Base-by-base conservation (phyloP, 2,797 vertebrate genomes). In the Pangasius krempfi region DNA sequence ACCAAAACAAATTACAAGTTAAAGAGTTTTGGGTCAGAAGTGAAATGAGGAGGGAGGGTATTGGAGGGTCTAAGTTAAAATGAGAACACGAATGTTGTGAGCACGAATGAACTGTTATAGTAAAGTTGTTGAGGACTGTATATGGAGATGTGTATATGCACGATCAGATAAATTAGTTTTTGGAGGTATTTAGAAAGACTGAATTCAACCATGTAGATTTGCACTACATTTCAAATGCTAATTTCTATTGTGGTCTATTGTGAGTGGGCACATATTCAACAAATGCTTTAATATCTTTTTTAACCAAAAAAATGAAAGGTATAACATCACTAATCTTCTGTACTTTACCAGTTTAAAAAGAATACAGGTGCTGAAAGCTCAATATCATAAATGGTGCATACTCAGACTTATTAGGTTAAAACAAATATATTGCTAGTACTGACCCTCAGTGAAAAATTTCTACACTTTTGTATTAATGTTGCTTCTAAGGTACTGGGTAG, bases 261-360 rank as follows among this genome's bases (percentile, higher is more conserved):
- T 84, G 2, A 88, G 72, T 40, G 86, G 52, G 73, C 80, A 76
- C 84, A 66, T 88, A 68, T 84, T 89, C 40, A 86, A 73, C 72
- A 88, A 80, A 86, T 88, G 88, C 90, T 94, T 92, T 93, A 91
- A 89, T 92, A 92, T 94, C 95, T 95, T 94, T 95, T 95, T 95
- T 40, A 4, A 92, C 95, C 93, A 95, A 94, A 96, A 95, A 94
- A 94, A 94, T 94, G 5, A 50, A 87, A 37, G 10, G 54, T 84
- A 88, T 50, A 66, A 9, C 84, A 62, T 89, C 44, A 68, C n/a
- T 13, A 88, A 88, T 84, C 60, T 79, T 73, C n/a, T 37, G 33
- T 83, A 88, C 70, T 47, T 52, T 50, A 76, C 76, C 22, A 78
- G 10, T 90, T 72, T 89, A 80, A 87, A 89, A 89, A 89, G 30